Conservation (phyloP, 2,888 invertebrate species). For the Mycogona germanica region DNA sequence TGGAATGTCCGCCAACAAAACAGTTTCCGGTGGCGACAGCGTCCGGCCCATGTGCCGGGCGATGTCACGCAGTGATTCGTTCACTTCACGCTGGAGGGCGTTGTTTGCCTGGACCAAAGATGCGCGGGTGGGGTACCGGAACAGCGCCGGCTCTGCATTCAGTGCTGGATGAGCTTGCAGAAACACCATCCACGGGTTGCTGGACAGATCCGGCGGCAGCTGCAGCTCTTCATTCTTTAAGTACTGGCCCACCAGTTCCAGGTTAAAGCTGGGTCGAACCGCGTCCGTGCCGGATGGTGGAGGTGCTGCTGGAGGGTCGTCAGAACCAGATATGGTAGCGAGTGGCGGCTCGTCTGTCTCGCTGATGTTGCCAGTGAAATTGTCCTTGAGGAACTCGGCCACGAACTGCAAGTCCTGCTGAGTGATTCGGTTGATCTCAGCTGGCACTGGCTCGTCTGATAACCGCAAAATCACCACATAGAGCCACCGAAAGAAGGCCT, state of each 20-base stretch:
- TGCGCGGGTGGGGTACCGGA: conserved; percentile 57
- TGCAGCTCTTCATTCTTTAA: conserved; percentile 59
- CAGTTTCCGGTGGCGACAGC: conserved; percentile 1
- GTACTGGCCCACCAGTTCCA: conserved; percentile 87
- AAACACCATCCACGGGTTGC: conserved; percentile 54
- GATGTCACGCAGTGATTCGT: conserved; percentile 29
- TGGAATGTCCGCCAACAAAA: neutral
- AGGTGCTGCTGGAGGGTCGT: no score
- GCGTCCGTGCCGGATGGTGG: conserved; percentile 22
- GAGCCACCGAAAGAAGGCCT: conserved; percentile 81
- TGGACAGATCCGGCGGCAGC: conserved; percentile 52
- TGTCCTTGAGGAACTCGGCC: conserved; percentile 69
- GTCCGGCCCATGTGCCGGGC: conserved; percentile 7
- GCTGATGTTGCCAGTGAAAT: conserved; percentile 47
- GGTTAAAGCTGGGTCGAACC: conserved; percentile 47
- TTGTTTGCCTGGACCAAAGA: conserved; percentile 73
- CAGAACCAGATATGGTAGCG: no score
- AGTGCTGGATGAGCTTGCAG: conserved; percentile 55
- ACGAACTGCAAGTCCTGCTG: conserved; percentile 84
- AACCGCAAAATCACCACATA: conserved; percentile 73
- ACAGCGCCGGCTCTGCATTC: conserved; percentile 51
- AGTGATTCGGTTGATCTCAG: conserved; percentile 68
- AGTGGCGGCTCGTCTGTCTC: conserved; percentile 20
- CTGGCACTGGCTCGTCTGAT: conserved; percentile 68
- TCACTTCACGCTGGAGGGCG: conserved; percentile 50